Evolutionary conservation across 2,113 vertebrate species (phyloP), one percentile per base, ranked within the genome.

Genomic region (Ceyx margarethae): DNA sequence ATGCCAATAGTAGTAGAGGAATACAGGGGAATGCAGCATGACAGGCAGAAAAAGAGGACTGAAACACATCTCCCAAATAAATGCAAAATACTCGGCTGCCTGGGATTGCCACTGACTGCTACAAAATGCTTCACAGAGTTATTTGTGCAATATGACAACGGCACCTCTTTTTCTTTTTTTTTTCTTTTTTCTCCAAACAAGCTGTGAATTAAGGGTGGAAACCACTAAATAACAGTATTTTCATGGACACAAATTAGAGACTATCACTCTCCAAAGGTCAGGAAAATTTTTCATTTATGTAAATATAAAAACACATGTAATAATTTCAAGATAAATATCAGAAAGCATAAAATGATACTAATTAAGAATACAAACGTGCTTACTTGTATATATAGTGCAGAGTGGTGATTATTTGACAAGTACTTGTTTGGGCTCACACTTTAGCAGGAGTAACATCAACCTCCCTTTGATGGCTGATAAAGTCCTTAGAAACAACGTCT

Each of bases 1-100:
- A 42, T 13, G 16, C 26, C 28, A 57, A 20, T 1, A 20, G 17
- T 18, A 18, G 28, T 8, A 60, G 20, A 60, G 54, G 67, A 72
- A 68, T 1, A 42, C 0, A 11, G 60, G 11, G 19, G 35, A 60
- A 33, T 1, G 20, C 20, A 1, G 2, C 35, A 28, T 6, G 22
- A 56, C 9, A 15, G 58, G 48, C 26, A 8, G 6, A 42, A 40
- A 51, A 80, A 26, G 28, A 33, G 4, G 26, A 22, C 10, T 53
- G 15, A 23, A 72, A 76, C 35, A 33, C 25, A 67, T 25, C 37
- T 78, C 57, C 40, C 40, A n/a, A 75, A 56, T 1, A n/a, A 75
- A 56, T 1, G 4, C 54, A 61, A 31, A 73, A 45, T 5, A 20
- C 14, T 53, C 12, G 0, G 37, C 48, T 45, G 15, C 23, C 29